Conservation (phyloP, 2,888 invertebrate genomes). For the Trilocha varians region DNA sequence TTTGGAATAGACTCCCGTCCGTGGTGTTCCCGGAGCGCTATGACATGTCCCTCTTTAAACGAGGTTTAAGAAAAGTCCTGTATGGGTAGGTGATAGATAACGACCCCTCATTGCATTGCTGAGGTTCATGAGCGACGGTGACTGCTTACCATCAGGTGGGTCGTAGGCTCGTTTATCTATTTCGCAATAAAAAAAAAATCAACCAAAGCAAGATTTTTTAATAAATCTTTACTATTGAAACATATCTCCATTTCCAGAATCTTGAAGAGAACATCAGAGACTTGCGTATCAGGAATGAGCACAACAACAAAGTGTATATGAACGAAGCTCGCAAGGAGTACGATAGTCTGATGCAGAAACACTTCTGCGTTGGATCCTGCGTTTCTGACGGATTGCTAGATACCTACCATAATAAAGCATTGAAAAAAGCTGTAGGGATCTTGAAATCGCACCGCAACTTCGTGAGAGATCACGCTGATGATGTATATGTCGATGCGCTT, state of each 20-base stretch:
- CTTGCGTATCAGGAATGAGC: conserved; percentile 8
- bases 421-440: conserved; percentile 3
- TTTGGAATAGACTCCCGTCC: no score
- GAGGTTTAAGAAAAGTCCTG: no score
- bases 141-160: no score
- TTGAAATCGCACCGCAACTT: conserved; percentile 9
- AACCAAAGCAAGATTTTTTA: background rate
- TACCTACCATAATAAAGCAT: conserved; percentile 7
- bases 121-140: no score
- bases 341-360: conserved; percentile 13
- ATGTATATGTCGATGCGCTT: background rate
- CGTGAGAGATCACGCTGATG: background rate
- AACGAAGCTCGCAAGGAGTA: conserved; percentile 12
- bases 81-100: no score
- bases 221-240: background rate
- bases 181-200: no score
- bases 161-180: no score
- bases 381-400: conserved; percentile 10
- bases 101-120: no score
- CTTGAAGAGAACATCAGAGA: conserved; percentile 10
- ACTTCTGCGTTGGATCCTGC: conserved; percentile 44
- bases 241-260: conserved; percentile 5
- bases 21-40: no score
- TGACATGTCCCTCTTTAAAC: no score
- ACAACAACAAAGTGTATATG: conserved; percentile 14